A percentile compares a stretch with the other conserved stretches of the same genome.
phyloP scores from a whole-genome alignment of 2,113 vertebrate species.

The Myiopsitta monachus region DNA sequence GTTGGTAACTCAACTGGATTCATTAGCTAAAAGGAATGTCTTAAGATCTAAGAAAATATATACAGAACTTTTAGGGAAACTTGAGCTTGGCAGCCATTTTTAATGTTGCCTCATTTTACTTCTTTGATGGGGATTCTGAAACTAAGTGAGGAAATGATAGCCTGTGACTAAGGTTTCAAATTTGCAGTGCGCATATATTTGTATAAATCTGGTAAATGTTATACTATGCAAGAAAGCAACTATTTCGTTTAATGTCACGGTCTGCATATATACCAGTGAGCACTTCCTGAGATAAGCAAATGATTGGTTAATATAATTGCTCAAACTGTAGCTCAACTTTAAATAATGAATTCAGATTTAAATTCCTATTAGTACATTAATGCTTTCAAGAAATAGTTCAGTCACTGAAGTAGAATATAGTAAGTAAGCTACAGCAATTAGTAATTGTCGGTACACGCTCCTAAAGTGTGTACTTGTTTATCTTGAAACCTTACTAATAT shows the following conservation, averaged over 20 bases:
- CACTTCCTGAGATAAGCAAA: not conserved
- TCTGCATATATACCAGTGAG: not conserved
- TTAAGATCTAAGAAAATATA: not conserved
- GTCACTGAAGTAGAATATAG: not conserved
- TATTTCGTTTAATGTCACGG: not conserved
- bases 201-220: not conserved
- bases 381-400: not conserved
- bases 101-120: not conserved
- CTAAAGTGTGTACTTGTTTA: not conserved
- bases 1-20: not conserved
- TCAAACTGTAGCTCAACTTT: not conserved
- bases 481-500: not conserved
- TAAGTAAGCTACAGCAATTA: not conserved
- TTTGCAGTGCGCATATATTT: not conserved
- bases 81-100: not conserved
- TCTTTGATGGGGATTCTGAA: not conserved
- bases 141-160: not conserved
- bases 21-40: not conserved
- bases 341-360: slow-evolving; percentile 27
- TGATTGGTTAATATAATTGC: not conserved
- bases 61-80: not conserved
- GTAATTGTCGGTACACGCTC: not conserved
- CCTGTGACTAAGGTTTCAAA: not conserved
- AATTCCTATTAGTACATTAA: not conserved
- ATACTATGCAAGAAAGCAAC: not conserved